These are phyloP conservation scores for Panthera leo DNA, from an alignment of 2,113 vertebrate species.

Conservation along the genomic window DNA sequence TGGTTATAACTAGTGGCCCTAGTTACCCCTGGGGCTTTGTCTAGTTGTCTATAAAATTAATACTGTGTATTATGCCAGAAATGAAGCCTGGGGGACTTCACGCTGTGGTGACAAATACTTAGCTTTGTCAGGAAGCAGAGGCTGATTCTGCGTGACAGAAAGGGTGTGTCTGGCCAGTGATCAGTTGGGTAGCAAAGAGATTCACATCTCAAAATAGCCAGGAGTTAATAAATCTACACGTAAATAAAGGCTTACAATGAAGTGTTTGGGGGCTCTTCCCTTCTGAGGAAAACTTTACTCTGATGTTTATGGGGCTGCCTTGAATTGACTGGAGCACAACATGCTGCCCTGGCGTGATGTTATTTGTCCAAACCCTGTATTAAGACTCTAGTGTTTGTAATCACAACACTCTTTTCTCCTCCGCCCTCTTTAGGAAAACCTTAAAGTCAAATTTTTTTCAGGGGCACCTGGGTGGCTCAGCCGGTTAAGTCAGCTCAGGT, in stretches of 20 bases:
- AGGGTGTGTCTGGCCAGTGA: background rate
- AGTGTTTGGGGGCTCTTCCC: background rate
- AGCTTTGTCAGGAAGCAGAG: background rate
- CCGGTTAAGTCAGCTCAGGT: too few species aligned
- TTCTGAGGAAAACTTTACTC: background rate
- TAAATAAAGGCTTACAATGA: background rate
- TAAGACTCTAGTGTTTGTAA: background rate
- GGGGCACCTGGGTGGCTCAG: too few species aligned
- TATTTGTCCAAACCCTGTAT: background rate
- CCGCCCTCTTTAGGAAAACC: background rate
- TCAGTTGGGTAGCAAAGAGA: background rate
- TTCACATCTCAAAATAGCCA: background rate
- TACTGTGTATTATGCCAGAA: background rate
- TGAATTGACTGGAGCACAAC: background rate
- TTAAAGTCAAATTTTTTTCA: background rate
- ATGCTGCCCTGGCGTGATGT: fast-evolving
- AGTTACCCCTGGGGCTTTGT: background rate
- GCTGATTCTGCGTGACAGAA: background rate
- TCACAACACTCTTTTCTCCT: background rate
- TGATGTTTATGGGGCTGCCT: background rate
- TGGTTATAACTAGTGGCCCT: background rate
- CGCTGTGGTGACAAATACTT: background rate
- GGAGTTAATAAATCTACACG: background rate
- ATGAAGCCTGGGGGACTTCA: background rate
- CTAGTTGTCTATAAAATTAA: background rate